A percentile compares a stretch with the other conserved stretches of the same genome.
phyloP scores from a whole-genome alignment of 2,113 vertebrate genomes.

The Vidua macroura region DNA sequence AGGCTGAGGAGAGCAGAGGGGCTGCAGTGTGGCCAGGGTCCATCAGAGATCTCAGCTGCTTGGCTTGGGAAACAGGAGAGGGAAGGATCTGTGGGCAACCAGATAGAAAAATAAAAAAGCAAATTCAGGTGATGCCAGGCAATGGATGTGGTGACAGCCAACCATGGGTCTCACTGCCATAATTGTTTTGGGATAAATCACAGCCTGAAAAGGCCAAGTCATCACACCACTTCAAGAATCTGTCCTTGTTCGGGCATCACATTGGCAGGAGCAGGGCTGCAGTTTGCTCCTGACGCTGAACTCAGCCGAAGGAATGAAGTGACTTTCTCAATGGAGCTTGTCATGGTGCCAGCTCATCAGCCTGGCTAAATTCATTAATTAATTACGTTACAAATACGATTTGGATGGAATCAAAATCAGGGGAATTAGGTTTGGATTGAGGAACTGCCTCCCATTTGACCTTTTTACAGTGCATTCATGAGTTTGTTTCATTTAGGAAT shows the following conservation, averaged over 20 bases:
- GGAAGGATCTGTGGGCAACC: rapidly evolving
- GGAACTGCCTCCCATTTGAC: not conserved
- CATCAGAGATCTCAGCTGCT: not conserved
- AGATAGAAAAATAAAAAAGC: not conserved
- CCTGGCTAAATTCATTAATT: not conserved
- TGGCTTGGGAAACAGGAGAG: not conserved
- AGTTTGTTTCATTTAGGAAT: not conserved
- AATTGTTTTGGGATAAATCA: not conserved
- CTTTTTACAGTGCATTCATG: not conserved
- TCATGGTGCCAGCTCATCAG: not conserved
- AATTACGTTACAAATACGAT: not conserved
- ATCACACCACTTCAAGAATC: not conserved
- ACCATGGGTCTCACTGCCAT: not conserved
- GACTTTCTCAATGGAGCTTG: not conserved
- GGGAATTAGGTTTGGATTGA: not conserved
- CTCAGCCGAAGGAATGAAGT: not conserved
- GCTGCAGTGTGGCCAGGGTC: not conserved
- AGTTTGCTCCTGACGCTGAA: not conserved
- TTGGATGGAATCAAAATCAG: not conserved
- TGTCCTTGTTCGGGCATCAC: not conserved
- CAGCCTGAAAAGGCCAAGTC: not conserved
- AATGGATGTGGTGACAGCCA: not conserved
- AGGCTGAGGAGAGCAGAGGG: not conserved
- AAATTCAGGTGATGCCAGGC: not conserved
- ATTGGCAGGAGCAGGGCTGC: not conserved